phyloP scores from a whole-genome alignment of 2,888 invertebrate species.

The Tiliacea citrago region DNA sequence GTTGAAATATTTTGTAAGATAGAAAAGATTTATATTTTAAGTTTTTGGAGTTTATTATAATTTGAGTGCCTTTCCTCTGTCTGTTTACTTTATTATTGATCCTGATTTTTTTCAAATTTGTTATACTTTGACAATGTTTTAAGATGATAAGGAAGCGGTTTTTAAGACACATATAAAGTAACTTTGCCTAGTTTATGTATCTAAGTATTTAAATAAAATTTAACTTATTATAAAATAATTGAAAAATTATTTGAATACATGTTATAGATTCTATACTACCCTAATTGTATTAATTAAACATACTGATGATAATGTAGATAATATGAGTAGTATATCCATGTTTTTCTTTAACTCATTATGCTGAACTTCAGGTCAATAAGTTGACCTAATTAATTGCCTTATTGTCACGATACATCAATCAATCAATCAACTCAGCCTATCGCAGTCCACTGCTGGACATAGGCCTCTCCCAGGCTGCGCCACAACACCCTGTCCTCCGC shows the following conservation, averaged over 20 bases:
- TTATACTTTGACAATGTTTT: not conserved
- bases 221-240: too few species aligned
- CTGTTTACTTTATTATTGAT: not conserved
- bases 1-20: constrained; percentile 6
- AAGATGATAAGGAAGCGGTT: not conserved
- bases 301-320: too few species aligned
- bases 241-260: too few species aligned
- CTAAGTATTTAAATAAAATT: too few species aligned
- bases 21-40: constrained; percentile 14
- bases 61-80: not conserved
- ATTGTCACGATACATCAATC: too few species aligned
- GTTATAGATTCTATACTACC: too few species aligned
- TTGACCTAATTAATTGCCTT: not conserved
- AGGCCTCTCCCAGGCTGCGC: too few species aligned
- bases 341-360: not conserved
- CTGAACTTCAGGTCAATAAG: not conserved
- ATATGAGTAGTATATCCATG: too few species aligned
- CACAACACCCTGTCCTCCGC: too few species aligned
- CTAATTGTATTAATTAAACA: not conserved
- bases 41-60: constrained; percentile 9
- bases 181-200: too few species aligned
- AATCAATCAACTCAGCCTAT: too few species aligned
- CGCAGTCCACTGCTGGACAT: too few species aligned
- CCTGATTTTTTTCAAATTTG: not conserved
- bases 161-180: not conserved